These are phyloP conservation scores for Albula goreensis DNA, from an alignment of 2,113 vertebrate species.

Conservation along the genomic window DNA sequence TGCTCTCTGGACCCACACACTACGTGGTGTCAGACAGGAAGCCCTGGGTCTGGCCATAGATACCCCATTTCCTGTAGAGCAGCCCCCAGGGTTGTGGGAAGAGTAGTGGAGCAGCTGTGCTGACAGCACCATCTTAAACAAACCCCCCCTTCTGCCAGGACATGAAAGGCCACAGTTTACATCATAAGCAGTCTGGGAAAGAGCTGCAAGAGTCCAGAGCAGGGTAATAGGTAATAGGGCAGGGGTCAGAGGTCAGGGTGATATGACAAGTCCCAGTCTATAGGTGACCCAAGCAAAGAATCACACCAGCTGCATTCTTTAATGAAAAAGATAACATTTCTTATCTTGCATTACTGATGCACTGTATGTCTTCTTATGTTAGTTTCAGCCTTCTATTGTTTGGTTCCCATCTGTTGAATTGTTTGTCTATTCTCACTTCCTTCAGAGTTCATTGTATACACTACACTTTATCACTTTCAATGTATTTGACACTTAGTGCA, in stretches of 20 bases:
- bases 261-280: not conserved
- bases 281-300: not conserved
- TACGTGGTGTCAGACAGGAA: constrained; percentile 35
- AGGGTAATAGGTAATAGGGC: not conserved
- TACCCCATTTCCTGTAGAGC: constrained; percentile 43
- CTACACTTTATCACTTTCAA: not conserved
- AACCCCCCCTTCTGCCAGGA: not conserved
- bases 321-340: not conserved
- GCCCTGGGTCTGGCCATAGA: constrained; percentile 22
- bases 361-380: not conserved
- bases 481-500: not conserved
- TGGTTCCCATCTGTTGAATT: not conserved
- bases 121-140: constrained; percentile 6
- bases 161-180: not conserved
- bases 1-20: not conserved
- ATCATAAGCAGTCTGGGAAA: not conserved
- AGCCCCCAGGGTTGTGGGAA: constrained; percentile 30
- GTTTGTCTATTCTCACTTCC: not conserved
- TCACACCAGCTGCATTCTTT: not conserved
- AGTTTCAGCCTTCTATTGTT: not conserved
- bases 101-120: constrained; percentile 22
- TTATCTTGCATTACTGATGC: not conserved
- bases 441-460: not conserved
- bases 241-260: not conserved
- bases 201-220: not conserved